phyloP scores from a whole-genome alignment of 1,140 invertebrate species.

The Stegodyphus dumicola region DNA sequence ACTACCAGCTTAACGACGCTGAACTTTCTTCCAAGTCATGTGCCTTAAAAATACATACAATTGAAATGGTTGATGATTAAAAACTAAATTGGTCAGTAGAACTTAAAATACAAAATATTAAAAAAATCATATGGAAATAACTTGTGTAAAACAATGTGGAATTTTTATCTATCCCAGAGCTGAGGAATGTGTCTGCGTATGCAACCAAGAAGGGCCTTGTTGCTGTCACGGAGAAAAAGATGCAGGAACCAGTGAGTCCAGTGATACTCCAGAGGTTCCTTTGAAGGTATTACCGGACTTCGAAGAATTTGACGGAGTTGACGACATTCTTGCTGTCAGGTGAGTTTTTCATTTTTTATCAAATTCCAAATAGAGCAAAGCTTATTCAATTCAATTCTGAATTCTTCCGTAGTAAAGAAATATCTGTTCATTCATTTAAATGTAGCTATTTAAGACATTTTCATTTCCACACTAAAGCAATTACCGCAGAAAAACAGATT shows the following conservation, averaged over 20 bases:
- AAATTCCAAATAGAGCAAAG: neutral
- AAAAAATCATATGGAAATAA: no score
- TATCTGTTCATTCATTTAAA: no score
- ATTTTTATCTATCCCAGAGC: slow-evolving; percentile 23
- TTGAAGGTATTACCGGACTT: slow-evolving; percentile 9
- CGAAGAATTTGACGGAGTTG: slow-evolving; percentile 60
- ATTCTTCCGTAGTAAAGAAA: neutral
- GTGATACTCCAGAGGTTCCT: slow-evolving; percentile 9
- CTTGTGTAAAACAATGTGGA: neutral
- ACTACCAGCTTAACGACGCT: no score
- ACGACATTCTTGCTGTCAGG: slow-evolving; percentile 61
- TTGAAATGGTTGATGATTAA: no score
- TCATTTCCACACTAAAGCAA: no score
- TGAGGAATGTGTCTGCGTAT: slow-evolving; percentile 60
- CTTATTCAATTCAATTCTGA: neutral
- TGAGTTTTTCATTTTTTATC: neutral
- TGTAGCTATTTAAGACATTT: no score
- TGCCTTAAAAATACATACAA: no score
- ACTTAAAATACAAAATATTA: no score
- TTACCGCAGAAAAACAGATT: no score
- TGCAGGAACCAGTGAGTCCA: slow-evolving; percentile 1
- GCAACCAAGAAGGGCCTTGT: slow-evolving; percentile 39
- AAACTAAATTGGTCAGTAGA: no score
- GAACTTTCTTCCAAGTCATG: no score
- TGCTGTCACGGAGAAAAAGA: slow-evolving; percentile 42